Base-by-base conservation (phyloP, 2,888 invertebrate genomes). In the Ferrisia virgata region DNA sequence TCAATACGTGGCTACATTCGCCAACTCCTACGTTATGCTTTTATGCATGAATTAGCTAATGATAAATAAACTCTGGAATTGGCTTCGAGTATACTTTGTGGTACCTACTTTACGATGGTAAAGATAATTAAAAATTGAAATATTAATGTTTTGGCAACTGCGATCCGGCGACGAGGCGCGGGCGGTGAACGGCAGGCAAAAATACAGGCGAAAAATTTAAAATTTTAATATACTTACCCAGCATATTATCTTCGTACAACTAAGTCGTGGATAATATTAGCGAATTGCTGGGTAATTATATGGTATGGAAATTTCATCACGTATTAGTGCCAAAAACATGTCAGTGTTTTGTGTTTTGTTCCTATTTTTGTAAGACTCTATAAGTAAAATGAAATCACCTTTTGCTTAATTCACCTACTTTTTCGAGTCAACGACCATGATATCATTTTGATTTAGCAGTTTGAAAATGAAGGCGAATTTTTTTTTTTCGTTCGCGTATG, bases 101-200 rank as follows among this genome's bases (percentile, higher is more conserved):
- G 69, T 53, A 64, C 39, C 39, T 39, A 39, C 28, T 64, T 64
- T 28, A 64, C 5, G 36, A 76, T 28, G n/a, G 11, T 18, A 36
- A 76, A 76, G 36, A n/a, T 76, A 76, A 76, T 76, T 76, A 76
- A 76, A 64, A 36, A 36, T 76, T 76, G 72, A 76, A 76, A 76
- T 76, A 76, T 76, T 76, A 33, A 76, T 76, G 36, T 76, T 76
- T 76, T 69, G 69, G 69, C 69, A 69, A 69, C 31, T 31, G 15
- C 3, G 31, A 15, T 2, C 13, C 22, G 22, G n/a, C n/a, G n/a
- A n/a, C n/a, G n/a, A n/a, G n/a, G n/a, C n/a, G n/a, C n/a, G n/a
- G n/a, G n/a, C n/a, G n/a, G n/a, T n/a, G n/a, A n/a, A n/a, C n/a
- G n/a, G n/a, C n/a, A n/a, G 8, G 9, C 9, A 8, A 6, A 8